Percentiles rank a stretch among this genome's conserved stretches.
Conservation (phyloP, 2,888 invertebrate species). For the Smittia aterrima region DNA sequence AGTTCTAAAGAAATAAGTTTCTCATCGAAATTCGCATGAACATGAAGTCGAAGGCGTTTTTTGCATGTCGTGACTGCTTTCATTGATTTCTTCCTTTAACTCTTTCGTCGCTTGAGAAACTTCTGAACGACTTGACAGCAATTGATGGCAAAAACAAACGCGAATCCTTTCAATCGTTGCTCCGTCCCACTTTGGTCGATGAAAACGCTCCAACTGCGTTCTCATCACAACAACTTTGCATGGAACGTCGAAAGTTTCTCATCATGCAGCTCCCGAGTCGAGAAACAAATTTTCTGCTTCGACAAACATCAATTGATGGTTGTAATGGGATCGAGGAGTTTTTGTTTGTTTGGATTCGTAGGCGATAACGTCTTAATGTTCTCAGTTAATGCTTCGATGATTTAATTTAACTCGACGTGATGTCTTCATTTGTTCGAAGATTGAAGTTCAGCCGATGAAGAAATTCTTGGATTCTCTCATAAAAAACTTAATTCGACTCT, state of each 20-base stretch:
- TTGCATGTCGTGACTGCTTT: neutral
- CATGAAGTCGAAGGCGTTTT: conserved; percentile 35
- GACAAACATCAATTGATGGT: neutral
- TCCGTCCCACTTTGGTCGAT: conserved; percentile 21
- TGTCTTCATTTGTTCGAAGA: neutral
- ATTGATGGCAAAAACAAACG: too few species aligned
- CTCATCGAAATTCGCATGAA: neutral
- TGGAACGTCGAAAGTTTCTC: neutral
- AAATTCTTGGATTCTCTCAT: too few species aligned
- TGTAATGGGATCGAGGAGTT: neutral
- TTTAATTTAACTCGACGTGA: conserved; percentile 20
- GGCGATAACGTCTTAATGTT: conserved; percentile 33
- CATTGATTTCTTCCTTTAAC: neutral
- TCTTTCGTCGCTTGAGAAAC: neutral
- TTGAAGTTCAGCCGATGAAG: neutral
- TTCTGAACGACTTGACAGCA: neutral
- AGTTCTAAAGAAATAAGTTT: neutral
- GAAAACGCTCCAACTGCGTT: conserved; percentile 4
- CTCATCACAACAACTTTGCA: conserved; percentile 13
- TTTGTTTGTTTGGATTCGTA: conserved; percentile 34
- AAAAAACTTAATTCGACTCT: neutral
- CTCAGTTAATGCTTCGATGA: conserved; percentile 21
- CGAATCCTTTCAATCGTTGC: neutral
- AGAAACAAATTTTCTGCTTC: conserved; percentile 18
- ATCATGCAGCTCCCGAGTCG: neutral